Percentiles rank a stretch among this genome's conserved stretches.
Conservation (phyloP, 1,140 invertebrate genomes). For the Parapsyche elsis region DNA sequence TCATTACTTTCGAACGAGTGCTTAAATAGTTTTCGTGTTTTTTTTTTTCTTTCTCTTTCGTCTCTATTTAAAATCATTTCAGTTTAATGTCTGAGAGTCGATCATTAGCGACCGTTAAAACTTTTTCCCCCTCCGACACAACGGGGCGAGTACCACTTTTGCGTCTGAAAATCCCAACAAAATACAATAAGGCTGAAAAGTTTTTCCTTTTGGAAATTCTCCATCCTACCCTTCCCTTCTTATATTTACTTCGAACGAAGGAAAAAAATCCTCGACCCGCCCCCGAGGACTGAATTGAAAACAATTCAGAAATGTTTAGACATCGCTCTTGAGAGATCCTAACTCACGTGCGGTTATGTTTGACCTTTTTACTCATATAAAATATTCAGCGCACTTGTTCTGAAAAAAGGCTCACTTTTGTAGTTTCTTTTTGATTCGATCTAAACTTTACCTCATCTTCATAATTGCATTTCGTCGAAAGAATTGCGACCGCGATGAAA, state of each 20-base stretch:
- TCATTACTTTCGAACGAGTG: not conserved
- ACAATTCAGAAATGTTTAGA: slow-evolving; percentile 5
- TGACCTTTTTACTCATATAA: slow-evolving; percentile 4
- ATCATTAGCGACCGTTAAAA: not conserved
- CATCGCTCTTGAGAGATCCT: not conserved
- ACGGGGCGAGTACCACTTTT: not conserved
- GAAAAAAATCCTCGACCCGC: not conserved
- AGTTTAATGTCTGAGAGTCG: not conserved
- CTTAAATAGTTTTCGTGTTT: no score
- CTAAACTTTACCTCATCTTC: not conserved
- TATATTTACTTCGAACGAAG: not conserved
- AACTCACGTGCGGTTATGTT: not conserved
- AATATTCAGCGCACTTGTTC: not conserved
- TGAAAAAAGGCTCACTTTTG: not conserved
- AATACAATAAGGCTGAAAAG: no score
- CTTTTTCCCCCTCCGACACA: not conserved
- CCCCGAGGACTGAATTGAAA: slow-evolving; percentile 6
- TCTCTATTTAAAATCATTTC: not conserved
- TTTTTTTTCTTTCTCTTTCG: not conserved
- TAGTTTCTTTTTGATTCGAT: not conserved
- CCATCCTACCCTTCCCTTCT: not conserved
- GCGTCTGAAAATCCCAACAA: no score
- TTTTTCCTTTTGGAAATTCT: not conserved
- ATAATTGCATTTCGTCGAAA: not conserved
- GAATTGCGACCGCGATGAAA: no score